Evolutionary conservation across 2,888 invertebrate species (phyloP).

Genomic region (Ormyrus nitidulus): DNA sequence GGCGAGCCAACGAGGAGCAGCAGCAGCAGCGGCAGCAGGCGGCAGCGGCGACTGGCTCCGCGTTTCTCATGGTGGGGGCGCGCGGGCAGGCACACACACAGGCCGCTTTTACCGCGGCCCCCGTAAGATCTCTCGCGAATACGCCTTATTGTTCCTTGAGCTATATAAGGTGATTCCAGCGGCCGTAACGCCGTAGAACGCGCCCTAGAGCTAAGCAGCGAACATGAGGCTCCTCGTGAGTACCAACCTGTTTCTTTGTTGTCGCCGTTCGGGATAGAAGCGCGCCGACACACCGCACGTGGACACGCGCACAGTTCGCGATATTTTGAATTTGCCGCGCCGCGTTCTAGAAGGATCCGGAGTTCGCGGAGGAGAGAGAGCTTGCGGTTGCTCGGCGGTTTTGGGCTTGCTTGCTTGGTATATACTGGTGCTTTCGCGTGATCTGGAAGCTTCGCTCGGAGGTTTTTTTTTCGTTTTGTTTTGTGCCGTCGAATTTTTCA

Average conservation of each 20-base stretch:
- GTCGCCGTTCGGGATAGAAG: no score
- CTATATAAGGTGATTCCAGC: conserved; percentile 66
- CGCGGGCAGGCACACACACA: conserved; percentile 2
- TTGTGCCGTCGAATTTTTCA: no score
- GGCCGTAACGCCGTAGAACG: conserved; percentile 57
- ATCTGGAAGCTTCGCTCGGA: no score
- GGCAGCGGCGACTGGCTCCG: conserved; percentile 2
- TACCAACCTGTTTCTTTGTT: conserved; percentile 34
- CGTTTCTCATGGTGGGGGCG: not conserved
- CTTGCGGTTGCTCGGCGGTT: no score
- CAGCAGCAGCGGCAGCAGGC: not conserved
- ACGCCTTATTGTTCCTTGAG: conserved; percentile 62
- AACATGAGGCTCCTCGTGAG: conserved; percentile 67
- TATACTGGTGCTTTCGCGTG: no score
- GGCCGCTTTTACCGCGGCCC: conserved; percentile 47
- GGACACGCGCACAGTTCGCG: no score
- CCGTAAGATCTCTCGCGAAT: conserved; percentile 25
- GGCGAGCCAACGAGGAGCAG: not conserved
- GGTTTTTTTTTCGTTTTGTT: no score
- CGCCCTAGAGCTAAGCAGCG: conserved; percentile 60
- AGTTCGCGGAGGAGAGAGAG: no score
- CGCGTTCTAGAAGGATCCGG: no score
- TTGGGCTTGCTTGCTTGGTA: no score
- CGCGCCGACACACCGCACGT: no score
- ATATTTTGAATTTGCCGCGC: no score